Conservation (phyloP, 2,888 invertebrate species). For the Endotricha flammealis region DNA sequence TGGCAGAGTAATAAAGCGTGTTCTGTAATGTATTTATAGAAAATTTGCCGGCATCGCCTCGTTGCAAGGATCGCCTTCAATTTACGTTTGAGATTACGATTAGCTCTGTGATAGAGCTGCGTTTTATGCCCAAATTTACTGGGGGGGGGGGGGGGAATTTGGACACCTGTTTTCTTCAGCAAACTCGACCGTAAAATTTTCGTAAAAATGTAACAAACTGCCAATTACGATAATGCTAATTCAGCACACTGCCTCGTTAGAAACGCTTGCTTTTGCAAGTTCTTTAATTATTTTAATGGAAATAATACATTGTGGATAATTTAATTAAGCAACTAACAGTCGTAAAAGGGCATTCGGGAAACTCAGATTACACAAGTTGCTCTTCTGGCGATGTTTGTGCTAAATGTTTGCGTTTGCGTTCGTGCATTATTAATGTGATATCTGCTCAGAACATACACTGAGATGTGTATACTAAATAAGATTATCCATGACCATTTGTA, state of each 20-base stretch:
- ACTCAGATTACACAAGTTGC: constrained; percentile 23
- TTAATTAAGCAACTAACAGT: constrained; percentile 44
- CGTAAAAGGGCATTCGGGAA: constrained; percentile 36
- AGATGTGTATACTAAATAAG: constrained; percentile 6
- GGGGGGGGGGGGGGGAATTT: constrained; percentile 13
- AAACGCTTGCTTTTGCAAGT: constrained; percentile 34
- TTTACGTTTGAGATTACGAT: constrained; percentile 58
- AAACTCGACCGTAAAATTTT: constrained; percentile 3
- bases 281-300: constrained; percentile 52
- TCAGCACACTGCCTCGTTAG: constrained; percentile 20
- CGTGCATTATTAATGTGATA: constrained; percentile 15
- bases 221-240: constrained; percentile 24
- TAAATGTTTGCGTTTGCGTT: constrained; percentile 23
- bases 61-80: constrained; percentile 56
- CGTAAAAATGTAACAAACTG: constrained; percentile 21
- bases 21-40: constrained; percentile 73
- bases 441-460: constrained; percentile 9
- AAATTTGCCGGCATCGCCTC: constrained; percentile 51
- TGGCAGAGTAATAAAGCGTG: constrained; percentile 74
- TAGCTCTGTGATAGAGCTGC: constrained; percentile 40
- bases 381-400: constrained; percentile 16
- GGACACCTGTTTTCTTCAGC: constrained; percentile 13
- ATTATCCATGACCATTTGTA: constrained; percentile 21
- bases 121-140: constrained; percentile 28
- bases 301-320: constrained; percentile 50